phyloP scores from a whole-genome alignment of 2,113 vertebrate genomes.

The Lepisosteus osseus region DNA sequence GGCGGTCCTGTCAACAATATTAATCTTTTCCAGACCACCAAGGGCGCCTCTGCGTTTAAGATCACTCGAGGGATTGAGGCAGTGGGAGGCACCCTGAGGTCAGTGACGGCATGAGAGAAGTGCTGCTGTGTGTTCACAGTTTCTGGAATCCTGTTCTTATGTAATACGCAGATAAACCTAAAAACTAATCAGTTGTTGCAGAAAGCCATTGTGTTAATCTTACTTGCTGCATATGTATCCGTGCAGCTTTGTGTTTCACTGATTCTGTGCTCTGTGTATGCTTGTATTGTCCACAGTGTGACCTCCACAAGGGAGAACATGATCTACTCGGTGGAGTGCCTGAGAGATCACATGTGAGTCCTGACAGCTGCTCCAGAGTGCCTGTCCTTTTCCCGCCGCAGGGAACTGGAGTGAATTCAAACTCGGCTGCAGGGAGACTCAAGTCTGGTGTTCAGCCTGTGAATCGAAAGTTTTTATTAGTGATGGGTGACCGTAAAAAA shows the following conservation, averaged over 20 bases:
- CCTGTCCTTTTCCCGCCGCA: too few species aligned
- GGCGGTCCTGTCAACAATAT: neutral
- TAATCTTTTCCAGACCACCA: conserved; percentile 78
- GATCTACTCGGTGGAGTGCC: conserved; percentile 82
- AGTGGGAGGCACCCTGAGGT: conserved; percentile 88
- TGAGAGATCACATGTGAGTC: conserved; percentile 87
- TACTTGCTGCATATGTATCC: neutral
- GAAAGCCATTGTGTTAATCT: neutral
- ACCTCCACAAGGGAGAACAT: conserved; percentile 83
- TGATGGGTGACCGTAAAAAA: too few species aligned
- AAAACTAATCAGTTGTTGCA: neutral
- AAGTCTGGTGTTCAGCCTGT: too few species aligned
- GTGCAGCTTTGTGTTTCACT: conserved; percentile 18
- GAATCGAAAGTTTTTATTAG: too few species aligned
- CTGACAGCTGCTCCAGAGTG: too few species aligned
- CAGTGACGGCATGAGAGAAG: conserved; percentile 36
- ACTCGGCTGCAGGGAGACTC: too few species aligned
- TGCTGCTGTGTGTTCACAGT: too few species aligned
- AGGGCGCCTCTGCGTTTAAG: conserved; percentile 91
- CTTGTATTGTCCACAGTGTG: conserved; percentile 62
- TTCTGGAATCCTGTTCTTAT: too few species aligned
- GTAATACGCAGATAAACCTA: too few species aligned
- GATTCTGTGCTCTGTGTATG: conserved; percentile 24
- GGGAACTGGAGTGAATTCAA: too few species aligned
- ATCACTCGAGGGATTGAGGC: conserved; percentile 90